A percentile compares a stretch with the other conserved stretches of the same genome.
Conservation (phyloP, 2,113 vertebrate genomes). For the Lophotis ruficrista region DNA sequence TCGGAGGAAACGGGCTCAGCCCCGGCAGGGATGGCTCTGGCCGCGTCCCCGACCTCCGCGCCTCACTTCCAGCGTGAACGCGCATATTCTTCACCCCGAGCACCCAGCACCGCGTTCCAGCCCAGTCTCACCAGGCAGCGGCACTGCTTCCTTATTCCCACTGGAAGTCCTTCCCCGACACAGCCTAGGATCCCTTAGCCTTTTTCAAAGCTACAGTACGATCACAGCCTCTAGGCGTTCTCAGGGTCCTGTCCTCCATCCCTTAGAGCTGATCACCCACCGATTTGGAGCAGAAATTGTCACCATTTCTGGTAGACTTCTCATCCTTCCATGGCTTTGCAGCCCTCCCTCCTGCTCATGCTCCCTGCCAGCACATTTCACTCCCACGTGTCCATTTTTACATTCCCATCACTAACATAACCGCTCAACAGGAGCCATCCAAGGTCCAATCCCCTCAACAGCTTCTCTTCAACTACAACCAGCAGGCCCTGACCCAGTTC, state of each 20-base stretch:
- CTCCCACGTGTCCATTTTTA: neutral
- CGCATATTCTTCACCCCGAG: too few relatives aligned
- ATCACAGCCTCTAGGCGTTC: neutral
- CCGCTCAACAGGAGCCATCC: neutral
- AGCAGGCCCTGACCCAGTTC: neutral
- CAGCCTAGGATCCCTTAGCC: neutral
- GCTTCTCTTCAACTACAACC: neutral
- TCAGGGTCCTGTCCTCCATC: neutral
- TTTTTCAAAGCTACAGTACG: neutral
- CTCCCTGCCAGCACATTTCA: neutral
- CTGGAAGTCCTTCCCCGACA: neutral
- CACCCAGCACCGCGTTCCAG: neutral
- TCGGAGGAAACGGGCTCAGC: accelerated
- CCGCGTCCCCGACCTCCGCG: accelerated
- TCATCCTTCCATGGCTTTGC: too few relatives aligned
- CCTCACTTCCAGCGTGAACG: accelerated
- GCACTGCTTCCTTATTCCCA: neutral
- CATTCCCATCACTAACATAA: neutral
- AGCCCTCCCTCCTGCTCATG: neutral
- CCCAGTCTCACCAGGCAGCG: accelerated
- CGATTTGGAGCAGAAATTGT: neutral
- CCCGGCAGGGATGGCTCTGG: neutral
- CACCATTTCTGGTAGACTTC: neutral
- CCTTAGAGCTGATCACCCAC: neutral
- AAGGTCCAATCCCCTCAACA: neutral